Evolutionary conservation across 2,888 invertebrate species (phyloP).

Genomic region (Petrophora chlorosata): DNA sequence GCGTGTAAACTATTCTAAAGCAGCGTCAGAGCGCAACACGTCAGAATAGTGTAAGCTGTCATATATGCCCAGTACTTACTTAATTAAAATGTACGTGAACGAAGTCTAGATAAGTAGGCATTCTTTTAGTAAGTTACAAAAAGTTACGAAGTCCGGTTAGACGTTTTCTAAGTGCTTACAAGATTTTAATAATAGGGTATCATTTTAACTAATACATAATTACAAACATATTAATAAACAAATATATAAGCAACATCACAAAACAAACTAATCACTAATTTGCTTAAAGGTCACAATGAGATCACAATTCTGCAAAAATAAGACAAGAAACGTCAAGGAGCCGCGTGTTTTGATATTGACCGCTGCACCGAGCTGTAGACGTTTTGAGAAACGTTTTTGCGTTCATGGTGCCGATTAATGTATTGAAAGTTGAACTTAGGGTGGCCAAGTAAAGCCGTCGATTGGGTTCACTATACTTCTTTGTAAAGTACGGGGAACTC

Average conservation of each 20-base stretch:
- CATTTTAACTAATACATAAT: not conserved
- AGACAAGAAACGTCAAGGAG: slow-evolving; percentile 20
- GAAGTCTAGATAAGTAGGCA: too few species aligned
- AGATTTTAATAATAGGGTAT: not conserved
- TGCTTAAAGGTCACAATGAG: slow-evolving; percentile 44
- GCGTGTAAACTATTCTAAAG: too few species aligned
- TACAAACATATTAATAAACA: slow-evolving; percentile 10
- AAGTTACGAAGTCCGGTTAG: too few species aligned
- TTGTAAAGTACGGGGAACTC: too few species aligned
- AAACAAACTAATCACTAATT: slow-evolving; percentile 31
- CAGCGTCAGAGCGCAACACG: too few species aligned
- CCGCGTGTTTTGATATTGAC: slow-evolving; percentile 30
- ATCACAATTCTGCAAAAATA: slow-evolving; percentile 35
- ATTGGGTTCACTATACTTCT: too few species aligned
- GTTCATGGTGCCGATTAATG: slow-evolving; percentile 35
- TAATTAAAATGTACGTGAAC: too few species aligned
- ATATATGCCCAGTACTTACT: too few species aligned
- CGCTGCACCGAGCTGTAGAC: slow-evolving; percentile 28
- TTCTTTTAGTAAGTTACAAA: too few species aligned
- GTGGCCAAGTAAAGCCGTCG: slow-evolving; percentile 26
- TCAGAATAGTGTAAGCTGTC: too few species aligned
- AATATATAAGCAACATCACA: slow-evolving; percentile 22
- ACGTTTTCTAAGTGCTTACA: not conserved
- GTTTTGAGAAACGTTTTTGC: slow-evolving; percentile 34
- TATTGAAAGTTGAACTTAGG: slow-evolving; percentile 36